Conservation (phyloP, 2,888 invertebrate species). For the Alsophila aescularia region DNA sequence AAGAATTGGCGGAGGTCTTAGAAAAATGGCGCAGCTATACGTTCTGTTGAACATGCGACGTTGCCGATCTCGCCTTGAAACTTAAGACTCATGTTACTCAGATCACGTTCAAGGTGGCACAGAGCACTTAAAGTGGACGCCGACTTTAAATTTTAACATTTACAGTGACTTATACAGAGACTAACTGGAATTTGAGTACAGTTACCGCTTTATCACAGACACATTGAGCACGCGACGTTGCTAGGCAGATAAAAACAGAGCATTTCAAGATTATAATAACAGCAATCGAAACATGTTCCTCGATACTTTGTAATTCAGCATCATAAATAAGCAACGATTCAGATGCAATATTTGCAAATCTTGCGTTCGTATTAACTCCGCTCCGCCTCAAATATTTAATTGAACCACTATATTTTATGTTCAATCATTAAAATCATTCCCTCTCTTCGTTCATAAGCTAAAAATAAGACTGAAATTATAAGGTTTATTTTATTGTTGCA, state of each 20-base stretch:
- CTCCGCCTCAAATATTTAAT: constrained; percentile 73
- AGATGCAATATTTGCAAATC: constrained; percentile 59
- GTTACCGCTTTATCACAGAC: constrained; percentile 42
- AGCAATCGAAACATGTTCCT: constrained; percentile 54
- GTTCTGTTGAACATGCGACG: constrained; percentile 63
- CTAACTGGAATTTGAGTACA: constrained; percentile 48
- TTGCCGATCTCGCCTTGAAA: constrained; percentile 74
- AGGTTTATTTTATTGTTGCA: constrained; percentile 81
- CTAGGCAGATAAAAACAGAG: constrained; percentile 36
- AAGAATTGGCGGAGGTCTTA: constrained; percentile 60
- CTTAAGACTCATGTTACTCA: constrained; percentile 77
- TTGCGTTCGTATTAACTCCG: constrained; percentile 62
- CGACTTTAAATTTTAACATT: constrained; percentile 58
- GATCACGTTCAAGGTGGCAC: constrained; percentile 82
- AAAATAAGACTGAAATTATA: constrained; percentile 46
- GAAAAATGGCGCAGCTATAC: constrained; percentile 57
- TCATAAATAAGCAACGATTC: constrained; percentile 57
- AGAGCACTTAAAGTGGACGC: constrained; percentile 58
- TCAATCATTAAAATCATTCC: constrained; percentile 59
- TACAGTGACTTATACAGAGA: constrained; percentile 44
- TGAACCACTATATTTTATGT: constrained; percentile 71
- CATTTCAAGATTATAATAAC: constrained; percentile 43
- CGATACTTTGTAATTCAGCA: constrained; percentile 49
- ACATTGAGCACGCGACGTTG: constrained; percentile 39
- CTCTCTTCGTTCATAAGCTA: constrained; percentile 39